A percentile compares a stretch with the other conserved stretches of the same genome.
Conservation (phyloP, 2,113 vertebrate genomes). For the Anas platyrhynchos region DNA sequence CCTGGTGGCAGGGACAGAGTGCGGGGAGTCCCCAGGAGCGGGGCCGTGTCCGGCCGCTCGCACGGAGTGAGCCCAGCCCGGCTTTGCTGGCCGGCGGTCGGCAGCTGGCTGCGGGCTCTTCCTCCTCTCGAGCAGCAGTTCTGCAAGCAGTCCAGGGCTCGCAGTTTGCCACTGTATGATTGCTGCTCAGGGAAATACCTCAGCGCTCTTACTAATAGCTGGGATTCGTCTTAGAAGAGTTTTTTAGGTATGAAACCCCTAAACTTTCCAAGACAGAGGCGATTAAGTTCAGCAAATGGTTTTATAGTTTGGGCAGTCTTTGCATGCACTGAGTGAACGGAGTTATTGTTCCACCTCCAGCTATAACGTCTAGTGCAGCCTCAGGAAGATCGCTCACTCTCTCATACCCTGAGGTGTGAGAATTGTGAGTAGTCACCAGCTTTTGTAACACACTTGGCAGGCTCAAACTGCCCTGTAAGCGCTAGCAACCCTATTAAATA, state of each 20-base stretch:
- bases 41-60: not conserved
- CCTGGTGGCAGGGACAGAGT: not conserved
- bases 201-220: constrained; percentile 32
- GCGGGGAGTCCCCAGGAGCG: not conserved
- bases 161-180: constrained; percentile 17
- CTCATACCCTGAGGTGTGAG: not conserved
- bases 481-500: not conserved
- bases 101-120: constrained; percentile 1
- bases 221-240: constrained; percentile 19
- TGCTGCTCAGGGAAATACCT: constrained; percentile 27
- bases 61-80: not conserved
- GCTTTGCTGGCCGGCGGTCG: not conserved
- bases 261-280: not conserved
- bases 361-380: not conserved
- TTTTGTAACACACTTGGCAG: not conserved
- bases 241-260: constrained; percentile 3
- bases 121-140: not conserved
- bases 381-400: not conserved
- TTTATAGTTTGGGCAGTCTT: not conserved
- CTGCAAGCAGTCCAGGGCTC: constrained; percentile 12
- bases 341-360: not conserved
- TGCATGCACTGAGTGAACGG: not conserved
- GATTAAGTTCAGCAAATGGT: not conserved
- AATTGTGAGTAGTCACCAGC: not conserved
- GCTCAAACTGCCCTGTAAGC: not conserved